phyloP scores from a whole-genome alignment of 2,888 invertebrate genomes.

The Luffia ferchaultella region DNA sequence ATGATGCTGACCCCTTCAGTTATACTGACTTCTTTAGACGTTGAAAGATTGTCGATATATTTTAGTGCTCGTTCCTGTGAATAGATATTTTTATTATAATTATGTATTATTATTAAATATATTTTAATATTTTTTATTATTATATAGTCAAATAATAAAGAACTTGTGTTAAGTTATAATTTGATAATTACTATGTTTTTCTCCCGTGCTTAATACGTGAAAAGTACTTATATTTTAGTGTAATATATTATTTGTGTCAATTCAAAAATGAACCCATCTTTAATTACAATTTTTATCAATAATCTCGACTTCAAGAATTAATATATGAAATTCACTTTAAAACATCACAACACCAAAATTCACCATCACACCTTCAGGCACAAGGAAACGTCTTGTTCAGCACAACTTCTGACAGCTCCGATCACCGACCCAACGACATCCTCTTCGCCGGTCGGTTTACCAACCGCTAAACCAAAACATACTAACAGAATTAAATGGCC shows the following conservation, averaged over 20 bases:
- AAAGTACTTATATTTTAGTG: too few species aligned
- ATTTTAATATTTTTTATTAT: too few species aligned
- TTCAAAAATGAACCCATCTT: too few species aligned
- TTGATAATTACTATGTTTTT: too few species aligned
- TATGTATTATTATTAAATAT: too few species aligned
- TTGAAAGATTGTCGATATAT: conserved; percentile 68
- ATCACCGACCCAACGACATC: conserved; percentile 69
- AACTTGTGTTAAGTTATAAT: too few species aligned
- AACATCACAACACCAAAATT: conserved; percentile 12
- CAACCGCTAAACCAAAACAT: conserved; percentile 51
- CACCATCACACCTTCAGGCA: conserved; percentile 75
- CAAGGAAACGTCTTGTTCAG: conserved; percentile 71
- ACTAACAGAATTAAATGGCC: conserved; percentile 50
- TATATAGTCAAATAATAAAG: too few species aligned
- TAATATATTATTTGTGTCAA: too few species aligned
- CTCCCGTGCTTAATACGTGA: too few species aligned
- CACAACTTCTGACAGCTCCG: conserved; percentile 74
- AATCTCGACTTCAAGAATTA: too few species aligned
- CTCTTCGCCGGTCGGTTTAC: conserved; percentile 55
- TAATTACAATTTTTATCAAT: too few species aligned
- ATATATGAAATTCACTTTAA: background rate
- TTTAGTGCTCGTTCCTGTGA: conserved; percentile 74
- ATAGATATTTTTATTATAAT: conserved; percentile 9
- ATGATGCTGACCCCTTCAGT: conserved; percentile 69
- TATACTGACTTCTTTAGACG: conserved; percentile 60